Evolutionary conservation across 2,888 invertebrate genomes (phyloP), one percentile per base, ranked within the genome.

Genomic region (Amphimallon solstitiale): DNA sequence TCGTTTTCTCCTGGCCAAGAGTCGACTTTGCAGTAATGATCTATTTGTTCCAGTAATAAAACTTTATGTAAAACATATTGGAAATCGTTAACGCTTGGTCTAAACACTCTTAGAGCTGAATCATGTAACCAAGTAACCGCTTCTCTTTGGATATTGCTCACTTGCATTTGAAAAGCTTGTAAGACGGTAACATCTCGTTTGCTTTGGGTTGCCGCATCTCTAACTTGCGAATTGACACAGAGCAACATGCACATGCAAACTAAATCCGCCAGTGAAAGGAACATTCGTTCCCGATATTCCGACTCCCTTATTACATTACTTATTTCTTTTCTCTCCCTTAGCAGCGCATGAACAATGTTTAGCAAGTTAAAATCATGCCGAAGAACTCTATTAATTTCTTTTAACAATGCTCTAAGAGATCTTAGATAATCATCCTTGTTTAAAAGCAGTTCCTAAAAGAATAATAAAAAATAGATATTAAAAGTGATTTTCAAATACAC

Each of bases 1-100:
- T 98, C 97, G 6, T 90, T 89, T 82, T 98, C 98, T 0, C 94
- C 91, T 0, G 96, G 96, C 77, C 97, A 97, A 81, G 92, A 92
- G 82, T 92, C 92, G 68, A 89, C 84, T 80, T 93, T 93, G 76
- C 90, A 91, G 83, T 95, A 95, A 66, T 90, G 88, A 69, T 95
- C 95, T 0, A 89, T 87, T 64, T 88, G 86, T 79, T 94, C 94
- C 69, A 94, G 85, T 70, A 94, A 86, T 78, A 94, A 85, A 75
- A 89, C 87, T 84, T 94, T 95, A 72, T 93, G 90, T 59, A 95
- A 82, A 0, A 90, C 90, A 74, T 91, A 91, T 72, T 90, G 86
- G 77, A 91, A 92, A 75, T 94, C 94, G 34, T 86, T 85, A 0
- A 89, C 84, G 23, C 87, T 86, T 2, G 94, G 89, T 38, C 89